Percentiles rank a stretch among this genome's conserved stretches.
phyloP scores from a whole-genome alignment of 2,888 invertebrate species.

The Glyphotaelius pellucidus region DNA sequence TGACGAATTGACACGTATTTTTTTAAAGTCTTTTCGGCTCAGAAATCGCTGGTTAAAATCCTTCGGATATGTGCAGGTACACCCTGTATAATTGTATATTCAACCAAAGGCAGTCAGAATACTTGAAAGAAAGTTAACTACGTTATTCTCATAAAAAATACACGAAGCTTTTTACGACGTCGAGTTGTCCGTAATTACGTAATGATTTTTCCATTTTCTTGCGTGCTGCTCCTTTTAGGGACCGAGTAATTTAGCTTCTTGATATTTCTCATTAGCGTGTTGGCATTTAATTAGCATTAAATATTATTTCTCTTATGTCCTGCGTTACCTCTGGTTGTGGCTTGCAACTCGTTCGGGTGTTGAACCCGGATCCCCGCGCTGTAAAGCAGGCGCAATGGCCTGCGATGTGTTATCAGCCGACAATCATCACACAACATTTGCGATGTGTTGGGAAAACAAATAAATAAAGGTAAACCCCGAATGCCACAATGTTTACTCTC shows the following conservation, averaged over 20 bases:
- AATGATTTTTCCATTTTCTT: not conserved
- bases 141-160: not conserved
- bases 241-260: not conserved
- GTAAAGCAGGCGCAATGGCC: constrained; percentile 9
- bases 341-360: not conserved
- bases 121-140: not conserved
- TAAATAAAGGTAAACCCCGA: not conserved
- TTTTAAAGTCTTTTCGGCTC: no score
- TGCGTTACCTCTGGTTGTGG: not conserved
- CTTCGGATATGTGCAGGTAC: no score
- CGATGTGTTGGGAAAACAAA: not conserved
- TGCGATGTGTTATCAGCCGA: not conserved
- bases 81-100: not conserved
- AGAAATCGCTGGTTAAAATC: no score
- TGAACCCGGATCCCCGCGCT: constrained; percentile 18
- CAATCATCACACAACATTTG: not conserved
- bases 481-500: not conserved
- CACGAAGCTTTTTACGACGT: not conserved
- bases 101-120: not conserved
- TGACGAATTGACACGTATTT: no score
- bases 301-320: not conserved
- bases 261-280: not conserved
- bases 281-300: not conserved
- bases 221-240: not conserved
- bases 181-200: not conserved